Evolutionary conservation across 2,113 vertebrate genomes (phyloP).

Genomic region (Polyodon spathula): DNA sequence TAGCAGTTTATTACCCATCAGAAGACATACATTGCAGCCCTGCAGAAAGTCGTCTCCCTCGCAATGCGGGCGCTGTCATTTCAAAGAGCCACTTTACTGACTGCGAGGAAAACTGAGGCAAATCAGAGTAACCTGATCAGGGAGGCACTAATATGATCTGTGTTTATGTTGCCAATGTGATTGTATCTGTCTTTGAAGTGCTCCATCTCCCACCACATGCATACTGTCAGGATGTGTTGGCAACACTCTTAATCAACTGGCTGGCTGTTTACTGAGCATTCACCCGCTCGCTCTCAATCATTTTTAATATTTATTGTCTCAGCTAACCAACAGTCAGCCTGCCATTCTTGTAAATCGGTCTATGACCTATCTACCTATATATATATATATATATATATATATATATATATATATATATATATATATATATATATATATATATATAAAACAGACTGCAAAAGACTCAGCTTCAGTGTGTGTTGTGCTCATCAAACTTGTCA

Average conservation of each 20-base stretch:
- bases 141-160: conserved; percentile 24
- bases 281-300: conserved; percentile 19
- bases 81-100: conserved; percentile 19
- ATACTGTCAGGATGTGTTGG: conserved; percentile 49
- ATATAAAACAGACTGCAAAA: no score
- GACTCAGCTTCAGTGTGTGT: no score
- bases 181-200: conserved; percentile 38
- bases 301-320: conserved; percentile 4
- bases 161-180: conserved; percentile 38
- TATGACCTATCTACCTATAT: no score
- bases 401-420: conserved; percentile 5
- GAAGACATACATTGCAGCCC: conserved; percentile 9
- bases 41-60: not conserved
- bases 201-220: conserved; percentile 33
- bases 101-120: conserved; percentile 13
- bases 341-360: not conserved
- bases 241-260: conserved; percentile 48
- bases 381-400: not conserved
- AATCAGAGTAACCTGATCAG: conserved; percentile 43
- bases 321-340: not conserved
- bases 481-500: no score
- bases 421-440: no score
- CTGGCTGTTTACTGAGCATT: conserved; percentile 32
- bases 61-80: not conserved
- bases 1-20: conserved; percentile 6